Evolutionary conservation across 2,888 invertebrate species (phyloP), one percentile per base, ranked within the genome.

Genomic region (Cryptus viduatorius): DNA sequence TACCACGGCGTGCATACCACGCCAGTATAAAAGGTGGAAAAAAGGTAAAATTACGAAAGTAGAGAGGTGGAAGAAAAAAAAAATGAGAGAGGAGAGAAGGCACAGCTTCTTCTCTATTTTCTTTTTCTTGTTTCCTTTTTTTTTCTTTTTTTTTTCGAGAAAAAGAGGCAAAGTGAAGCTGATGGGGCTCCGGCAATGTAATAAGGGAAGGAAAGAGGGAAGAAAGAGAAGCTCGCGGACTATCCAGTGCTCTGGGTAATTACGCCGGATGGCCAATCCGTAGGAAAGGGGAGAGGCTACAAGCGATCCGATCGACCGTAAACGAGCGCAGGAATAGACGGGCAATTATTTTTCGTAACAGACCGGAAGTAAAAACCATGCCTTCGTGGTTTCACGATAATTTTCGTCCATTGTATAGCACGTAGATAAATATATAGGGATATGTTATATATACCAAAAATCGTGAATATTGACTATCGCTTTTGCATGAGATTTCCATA

Each of bases 291-390:
- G 29, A 16, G 42, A 61, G 72, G 75, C 50, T 77, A 84, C 77
- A 84, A 80, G 80, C 73, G 68, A 80, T 81, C 81, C 81, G 84
- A 84, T 84, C 84, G 84, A 84, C 80, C 84, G 84, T 84, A 84
- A 84, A 81, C 67, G 84, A 81, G 77, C 72, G 42, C 73, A 42
- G 71, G 77, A 83, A 81, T 78, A 61, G 84, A 80, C 77, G 81
- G 81, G 77, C 84, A 84, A 84, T 84, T 84, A 84, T 84, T 81
- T 84, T 79, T 84, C 77, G 81, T 73, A 84, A 73, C 72, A 84
- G 77, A 84, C 77, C 73, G 81, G 77, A 81, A 84, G 81, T 81
- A 73, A 81, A 84, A 81, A 77, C 76, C 71, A 69, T 73, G 69
- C 80, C 46, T 56, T 81, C 77, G 73, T 78, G 72, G 77, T 69